Evolutionary conservation across 1,140 invertebrate species (phyloP).

Genomic region (Bombus waltoni): DNA sequence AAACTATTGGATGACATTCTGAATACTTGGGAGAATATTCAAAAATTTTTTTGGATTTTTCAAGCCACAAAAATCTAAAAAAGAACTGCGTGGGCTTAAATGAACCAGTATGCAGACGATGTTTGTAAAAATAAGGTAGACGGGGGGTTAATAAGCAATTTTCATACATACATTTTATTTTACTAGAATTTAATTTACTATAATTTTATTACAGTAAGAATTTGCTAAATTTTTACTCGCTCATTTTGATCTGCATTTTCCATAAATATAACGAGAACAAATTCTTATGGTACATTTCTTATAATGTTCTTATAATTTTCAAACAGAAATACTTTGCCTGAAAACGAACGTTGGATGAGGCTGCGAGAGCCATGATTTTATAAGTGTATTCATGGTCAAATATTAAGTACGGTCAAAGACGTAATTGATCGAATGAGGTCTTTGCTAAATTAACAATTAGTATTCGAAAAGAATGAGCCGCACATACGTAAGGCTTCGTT

Average conservation of each 20-base stretch:
- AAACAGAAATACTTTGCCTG: background rate
- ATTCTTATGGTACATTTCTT: background rate
- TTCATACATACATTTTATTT: no score
- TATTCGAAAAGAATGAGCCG: conserved; percentile 9
- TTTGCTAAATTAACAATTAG: conserved; percentile 19
- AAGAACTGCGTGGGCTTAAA: no score
- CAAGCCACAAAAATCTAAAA: background rate
- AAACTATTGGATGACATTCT: no score
- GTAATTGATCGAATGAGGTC: background rate
- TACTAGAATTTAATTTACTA: no score
- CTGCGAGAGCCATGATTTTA: background rate
- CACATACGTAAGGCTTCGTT: conserved; percentile 7
- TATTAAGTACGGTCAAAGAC: background rate
- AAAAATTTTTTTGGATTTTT: background rate
- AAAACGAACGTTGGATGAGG: background rate
- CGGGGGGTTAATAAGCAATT: no score
- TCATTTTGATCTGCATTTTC: no score
- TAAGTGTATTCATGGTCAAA: background rate
- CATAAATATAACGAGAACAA: background rate
- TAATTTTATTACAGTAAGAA: no score
- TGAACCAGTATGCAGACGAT: no score
- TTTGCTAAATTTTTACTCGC: no score
- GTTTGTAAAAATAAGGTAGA: no score
- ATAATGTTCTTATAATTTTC: background rate
- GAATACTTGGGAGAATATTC: no score